Evolutionary conservation across 2,113 vertebrate genomes (phyloP).

Genomic region (Bettongia penicillata): DNA sequence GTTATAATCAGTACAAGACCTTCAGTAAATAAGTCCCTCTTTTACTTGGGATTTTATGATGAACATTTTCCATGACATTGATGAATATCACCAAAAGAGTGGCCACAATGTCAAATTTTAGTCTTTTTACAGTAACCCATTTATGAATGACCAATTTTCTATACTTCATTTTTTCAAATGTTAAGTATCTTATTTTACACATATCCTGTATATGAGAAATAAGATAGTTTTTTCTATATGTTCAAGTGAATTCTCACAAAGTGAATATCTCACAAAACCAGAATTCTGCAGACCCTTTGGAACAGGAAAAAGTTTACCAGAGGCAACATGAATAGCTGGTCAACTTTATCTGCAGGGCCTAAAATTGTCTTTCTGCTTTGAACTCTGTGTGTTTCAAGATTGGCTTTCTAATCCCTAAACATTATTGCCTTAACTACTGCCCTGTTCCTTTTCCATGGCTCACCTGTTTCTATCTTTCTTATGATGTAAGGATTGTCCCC

Average conservation of each 20-base stretch:
- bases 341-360: background rate
- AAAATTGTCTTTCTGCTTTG: background rate
- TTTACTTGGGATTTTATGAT: too few species aligned
- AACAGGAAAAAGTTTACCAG: constrained; percentile 18
- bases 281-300: background rate
- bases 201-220: background rate
- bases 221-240: background rate
- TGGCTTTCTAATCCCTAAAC: background rate
- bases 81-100: too few species aligned
- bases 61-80: too few species aligned
- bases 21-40: too few species aligned
- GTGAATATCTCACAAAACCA: constrained; percentile 44
- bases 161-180: background rate
- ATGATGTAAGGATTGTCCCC: background rate
- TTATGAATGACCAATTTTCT: constrained; percentile 13
- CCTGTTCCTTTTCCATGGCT: too few species aligned
- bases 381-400: background rate
- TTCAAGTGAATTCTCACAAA: background rate
- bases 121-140: background rate
- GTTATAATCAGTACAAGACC: too few species aligned
- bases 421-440: background rate
- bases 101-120: too few species aligned
- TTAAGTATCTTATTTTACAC: background rate
- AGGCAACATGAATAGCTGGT: background rate
- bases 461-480: background rate